A percentile compares a stretch with the other conserved stretches of the same genome.
Evolutionary conservation across 2,888 invertebrate species (phyloP).

Genomic region (Lasioglossum zephyrum): DNA sequence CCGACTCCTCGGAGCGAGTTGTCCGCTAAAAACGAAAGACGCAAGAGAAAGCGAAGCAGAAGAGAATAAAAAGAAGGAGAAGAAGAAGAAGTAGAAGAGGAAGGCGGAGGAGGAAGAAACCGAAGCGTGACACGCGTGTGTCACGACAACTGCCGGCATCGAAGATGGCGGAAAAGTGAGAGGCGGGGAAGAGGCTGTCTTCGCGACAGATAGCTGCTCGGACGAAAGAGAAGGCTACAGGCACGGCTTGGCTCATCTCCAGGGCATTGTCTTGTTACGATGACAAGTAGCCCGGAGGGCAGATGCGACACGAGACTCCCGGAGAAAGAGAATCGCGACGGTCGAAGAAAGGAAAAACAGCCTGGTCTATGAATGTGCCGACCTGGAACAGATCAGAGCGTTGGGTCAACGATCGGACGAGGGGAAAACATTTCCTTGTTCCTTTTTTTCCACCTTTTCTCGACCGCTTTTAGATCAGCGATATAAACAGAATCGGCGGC

Average conservation of each 20-base stretch:
- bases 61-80: not conserved
- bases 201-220: conserved; percentile 45
- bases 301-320: conserved; percentile 23
- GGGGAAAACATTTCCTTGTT: conserved; percentile 29
- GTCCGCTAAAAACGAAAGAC: not conserved
- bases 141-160: conserved; percentile 9
- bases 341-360: conserved; percentile 36
- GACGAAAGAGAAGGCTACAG: conserved; percentile 35
- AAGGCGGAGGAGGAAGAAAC: conserved; percentile 3
- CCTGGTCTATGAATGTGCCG: conserved; percentile 40
- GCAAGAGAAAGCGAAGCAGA: not conserved
- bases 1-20: not conserved
- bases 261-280: conserved; percentile 71
- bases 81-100: not conserved
- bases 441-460: conserved; percentile 1
- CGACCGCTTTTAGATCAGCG: conserved; percentile 51
- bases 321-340: conserved; percentile 38
- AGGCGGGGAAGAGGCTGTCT: conserved; percentile 15
- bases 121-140: conserved; percentile 33
- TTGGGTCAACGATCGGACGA: conserved; percentile 62
- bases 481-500: conserved; percentile 50
- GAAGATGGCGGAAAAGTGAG: not conserved
- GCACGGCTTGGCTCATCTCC: conserved; percentile 67
- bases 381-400: conserved; percentile 48
- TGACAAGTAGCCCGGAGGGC: conserved; percentile 51